Evolutionary conservation across 2,797 vertebrate species (phyloP), one percentile per base, ranked within the genome.

Genomic region (Fringilla coelebs): DNA sequence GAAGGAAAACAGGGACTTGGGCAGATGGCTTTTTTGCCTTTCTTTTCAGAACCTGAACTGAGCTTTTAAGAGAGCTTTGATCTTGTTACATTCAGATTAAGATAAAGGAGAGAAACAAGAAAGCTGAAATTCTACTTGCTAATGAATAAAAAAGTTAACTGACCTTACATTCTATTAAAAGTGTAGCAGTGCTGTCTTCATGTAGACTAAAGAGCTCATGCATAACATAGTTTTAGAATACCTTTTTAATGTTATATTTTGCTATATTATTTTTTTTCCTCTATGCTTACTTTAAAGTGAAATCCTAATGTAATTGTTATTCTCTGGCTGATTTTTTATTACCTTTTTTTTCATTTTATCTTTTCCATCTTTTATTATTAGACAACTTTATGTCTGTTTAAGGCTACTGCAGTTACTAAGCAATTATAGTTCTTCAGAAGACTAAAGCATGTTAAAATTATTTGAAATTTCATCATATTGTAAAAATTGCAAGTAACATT

Each of bases 61-160:
- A 70, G 74, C 60, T 88, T 93, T 93, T 81, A 87, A 51, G 20
- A 71, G 34, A 77, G 28, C 74, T 93, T 94, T 90, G 38, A 63
- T 94, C 52, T 79, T 67, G 17, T 22, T 83, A 29, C 45, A 63
- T 51, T 87, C 71, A 81, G 38, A 57, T 66, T 89, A 88, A 75
- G 46, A 94, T 49, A 73, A 93, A 91, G 67, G 41, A 67, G 26
- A 49, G 38, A 85, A 90, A 78, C 25, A 74, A 76, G 60, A 82
- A 87, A 78, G 38, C 13, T 73, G 41, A 29, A 66, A 73, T 76
- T 76, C 55, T 82, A 9, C 31, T 51, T 78, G 21, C 6, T 57
- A 79, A 28, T 76, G 36, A 84, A 94, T 67, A 71, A 63, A 90
- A 86, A 48, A 38, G 17, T 60, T 79, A 76, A 18, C 21, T 74